Conservation (phyloP, 2,113 vertebrate genomes). For the Brienomyrus longianalis region DNA sequence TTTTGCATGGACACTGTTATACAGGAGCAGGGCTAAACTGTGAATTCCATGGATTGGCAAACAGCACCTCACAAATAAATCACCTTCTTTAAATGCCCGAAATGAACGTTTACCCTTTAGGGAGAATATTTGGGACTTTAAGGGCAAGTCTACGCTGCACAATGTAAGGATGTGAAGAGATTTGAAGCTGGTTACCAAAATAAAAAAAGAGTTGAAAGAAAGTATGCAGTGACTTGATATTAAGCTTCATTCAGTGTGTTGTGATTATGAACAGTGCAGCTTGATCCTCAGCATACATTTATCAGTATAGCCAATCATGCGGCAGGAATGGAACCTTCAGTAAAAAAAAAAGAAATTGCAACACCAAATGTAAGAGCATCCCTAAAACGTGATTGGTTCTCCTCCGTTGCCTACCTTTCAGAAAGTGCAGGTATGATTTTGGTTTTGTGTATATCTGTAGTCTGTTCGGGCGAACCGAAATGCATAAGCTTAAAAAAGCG, state of each 20-base stretch:
- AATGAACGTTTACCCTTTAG: background rate
- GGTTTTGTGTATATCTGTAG: background rate
- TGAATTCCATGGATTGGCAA: background rate
- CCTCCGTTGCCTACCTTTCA: background rate
- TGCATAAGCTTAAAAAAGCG: background rate
- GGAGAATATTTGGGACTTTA: background rate
- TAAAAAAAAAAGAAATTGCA: background rate
- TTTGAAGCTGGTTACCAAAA: background rate
- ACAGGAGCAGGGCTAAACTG: background rate
- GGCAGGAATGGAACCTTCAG: background rate
- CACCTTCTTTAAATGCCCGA: background rate
- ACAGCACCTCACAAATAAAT: background rate
- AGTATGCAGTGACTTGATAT: background rate
- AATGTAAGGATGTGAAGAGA: background rate
- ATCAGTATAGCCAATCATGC: background rate
- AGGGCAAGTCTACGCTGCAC: background rate
- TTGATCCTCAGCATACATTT: background rate
- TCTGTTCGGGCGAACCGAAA: background rate
- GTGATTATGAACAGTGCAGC: background rate
- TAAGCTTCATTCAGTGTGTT: background rate
- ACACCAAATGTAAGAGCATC: too few species aligned
- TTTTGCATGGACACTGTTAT: constrained; percentile 56
- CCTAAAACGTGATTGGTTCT: background rate
- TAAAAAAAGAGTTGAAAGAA: background rate
- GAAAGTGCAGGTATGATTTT: background rate